Evolutionary conservation across 2,113 vertebrate species (phyloP).

Genomic region (Amblyornis subalaris): DNA sequence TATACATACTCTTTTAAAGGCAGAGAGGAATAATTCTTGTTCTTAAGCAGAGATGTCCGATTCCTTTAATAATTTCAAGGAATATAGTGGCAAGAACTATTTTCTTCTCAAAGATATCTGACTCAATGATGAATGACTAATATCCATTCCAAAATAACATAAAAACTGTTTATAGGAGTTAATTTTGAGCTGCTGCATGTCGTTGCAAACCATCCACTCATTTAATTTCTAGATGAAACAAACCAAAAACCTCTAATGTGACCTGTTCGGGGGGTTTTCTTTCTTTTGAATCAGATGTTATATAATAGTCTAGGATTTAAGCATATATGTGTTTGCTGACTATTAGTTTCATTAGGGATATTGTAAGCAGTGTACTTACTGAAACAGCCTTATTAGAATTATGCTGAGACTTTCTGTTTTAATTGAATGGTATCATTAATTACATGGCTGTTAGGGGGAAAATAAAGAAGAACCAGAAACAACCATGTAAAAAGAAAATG

Average conservation of each 20-base stretch:
- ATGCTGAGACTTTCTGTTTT: neutral
- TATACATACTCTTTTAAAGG: neutral
- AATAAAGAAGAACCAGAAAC: neutral
- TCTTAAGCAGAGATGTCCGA: neutral
- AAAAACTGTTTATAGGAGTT: neutral
- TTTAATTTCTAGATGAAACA: neutral
- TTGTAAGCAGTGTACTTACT: neutral
- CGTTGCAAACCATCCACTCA: neutral
- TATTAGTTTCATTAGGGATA: neutral
- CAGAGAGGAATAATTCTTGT: neutral
- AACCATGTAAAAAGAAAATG: neutral
- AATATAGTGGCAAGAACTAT: neutral
- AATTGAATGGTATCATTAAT: neutral
- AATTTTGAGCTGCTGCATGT: neutral
- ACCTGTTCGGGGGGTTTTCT: rapidly evolving
- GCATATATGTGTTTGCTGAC: neutral
- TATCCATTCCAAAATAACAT: neutral
- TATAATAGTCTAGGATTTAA: neutral
- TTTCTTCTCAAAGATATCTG: neutral
- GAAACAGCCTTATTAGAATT: neutral
- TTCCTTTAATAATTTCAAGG: neutral
- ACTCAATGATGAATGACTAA: neutral
- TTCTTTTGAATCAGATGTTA: neutral
- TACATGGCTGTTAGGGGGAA: neutral
- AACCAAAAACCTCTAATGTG: neutral